Evolutionary conservation across 2,888 invertebrate genomes (phyloP).

Genomic region (Colletes collaris): DNA sequence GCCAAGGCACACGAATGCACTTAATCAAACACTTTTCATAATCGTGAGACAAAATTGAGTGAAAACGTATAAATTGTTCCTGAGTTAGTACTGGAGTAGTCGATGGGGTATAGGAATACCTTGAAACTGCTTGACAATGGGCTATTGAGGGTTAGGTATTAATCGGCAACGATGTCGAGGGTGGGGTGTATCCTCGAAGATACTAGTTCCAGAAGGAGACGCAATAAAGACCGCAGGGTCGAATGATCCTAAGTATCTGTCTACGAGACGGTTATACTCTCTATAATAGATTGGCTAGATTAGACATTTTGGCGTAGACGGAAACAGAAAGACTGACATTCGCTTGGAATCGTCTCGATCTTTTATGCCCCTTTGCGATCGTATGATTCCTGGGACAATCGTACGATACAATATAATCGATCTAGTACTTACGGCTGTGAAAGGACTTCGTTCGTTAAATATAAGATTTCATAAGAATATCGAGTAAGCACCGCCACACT

Average conservation of each 20-base stretch:
- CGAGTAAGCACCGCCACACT: conserved; percentile 67
- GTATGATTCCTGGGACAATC: conserved; percentile 1
- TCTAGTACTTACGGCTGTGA: conserved; percentile 75
- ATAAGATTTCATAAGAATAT: conserved; percentile 76
- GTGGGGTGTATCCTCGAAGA: conserved; percentile 19
- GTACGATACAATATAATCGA: background rate
- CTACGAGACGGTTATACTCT: conserved; percentile 1
- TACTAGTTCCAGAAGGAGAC: background rate
- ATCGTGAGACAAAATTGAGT: background rate
- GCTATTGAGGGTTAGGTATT: conserved; percentile 62
- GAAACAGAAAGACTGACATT: conserved; percentile 65
- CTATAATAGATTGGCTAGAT: conserved; percentile 44
- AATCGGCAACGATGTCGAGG: conserved; percentile 22
- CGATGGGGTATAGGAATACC: conserved; percentile 19
- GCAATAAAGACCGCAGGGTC: background rate
- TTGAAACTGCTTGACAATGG: conserved; percentile 53
- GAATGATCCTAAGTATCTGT: background rate
- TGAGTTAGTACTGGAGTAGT: background rate
- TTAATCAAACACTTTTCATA: background rate
- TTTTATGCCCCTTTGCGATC: conserved; percentile 45
- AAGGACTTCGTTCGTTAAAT: conserved; percentile 72
- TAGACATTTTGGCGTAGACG: conserved; percentile 72
- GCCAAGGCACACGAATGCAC: background rate
- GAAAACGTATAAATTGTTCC: background rate
- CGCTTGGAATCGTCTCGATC: conserved; percentile 62